Conservation (phyloP, 1,140 invertebrate species). For the Cyphomyrmex costatus region DNA sequence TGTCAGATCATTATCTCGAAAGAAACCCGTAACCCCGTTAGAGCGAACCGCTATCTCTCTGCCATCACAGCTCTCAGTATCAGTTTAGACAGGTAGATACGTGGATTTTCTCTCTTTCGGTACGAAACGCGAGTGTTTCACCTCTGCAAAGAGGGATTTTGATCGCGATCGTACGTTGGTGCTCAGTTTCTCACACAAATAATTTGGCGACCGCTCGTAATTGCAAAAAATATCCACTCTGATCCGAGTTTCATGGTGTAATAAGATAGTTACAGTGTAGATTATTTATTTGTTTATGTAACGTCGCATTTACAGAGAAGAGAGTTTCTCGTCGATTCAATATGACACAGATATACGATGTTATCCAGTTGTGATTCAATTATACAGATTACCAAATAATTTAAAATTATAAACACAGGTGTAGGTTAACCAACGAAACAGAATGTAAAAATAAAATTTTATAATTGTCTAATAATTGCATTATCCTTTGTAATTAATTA, state of each 20-base stretch:
- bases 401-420: background rate
- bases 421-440: background rate
- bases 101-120: conserved; percentile 33
- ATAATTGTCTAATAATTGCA: background rate
- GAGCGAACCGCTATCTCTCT: conserved; percentile 34
- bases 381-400: background rate
- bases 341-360: background rate
- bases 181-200: background rate
- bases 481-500: background rate
- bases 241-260: background rate
- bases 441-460: background rate
- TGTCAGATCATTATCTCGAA: conserved; percentile 16
- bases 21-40: conserved; percentile 53
- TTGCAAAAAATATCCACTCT: background rate
- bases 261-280: background rate
- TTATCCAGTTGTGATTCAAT: background rate
- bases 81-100: conserved; percentile 11
- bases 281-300: background rate
- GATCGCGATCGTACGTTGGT: background rate
- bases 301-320: background rate
- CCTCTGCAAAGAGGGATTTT: background rate
- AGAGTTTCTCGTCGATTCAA: background rate
- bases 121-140: background rate
- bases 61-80: conserved; percentile 48
- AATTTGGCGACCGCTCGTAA: background rate